Base-by-base conservation (phyloP, 2,113 vertebrate species). In the Clinocottus analis region DNA sequence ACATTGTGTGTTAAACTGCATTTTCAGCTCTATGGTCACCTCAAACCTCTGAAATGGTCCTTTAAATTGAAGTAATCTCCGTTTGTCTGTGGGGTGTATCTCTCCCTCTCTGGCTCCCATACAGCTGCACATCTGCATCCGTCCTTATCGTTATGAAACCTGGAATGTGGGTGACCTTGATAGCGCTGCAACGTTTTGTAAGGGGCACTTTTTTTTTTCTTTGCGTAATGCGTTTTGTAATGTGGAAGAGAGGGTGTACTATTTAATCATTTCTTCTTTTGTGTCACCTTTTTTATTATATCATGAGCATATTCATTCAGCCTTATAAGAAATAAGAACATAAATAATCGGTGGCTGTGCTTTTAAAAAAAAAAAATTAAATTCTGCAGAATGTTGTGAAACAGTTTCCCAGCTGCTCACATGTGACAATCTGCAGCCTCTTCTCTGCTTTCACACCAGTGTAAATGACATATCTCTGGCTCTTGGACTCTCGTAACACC, bases 161-260 rank as follows among this genome's bases (percentile, higher is more conserved):
- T 62, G 27, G 39, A 79, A 90, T 89, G 80, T 91, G 85, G 87
- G 88, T 89, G 88, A 91, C 90, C 92, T 90, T 87, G 85, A 89
- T 91, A 76, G 53, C 51, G 70, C 63, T 62, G 80, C 84, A 70
- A 78, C 64, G 79, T 92, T 92, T 90, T 90, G 8, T 89, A 87
- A 87, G 70, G 45, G 39, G 75, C 8, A 1, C 19, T 31, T 64
- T 1, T 65, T 74, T 82, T 69, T 1, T 53, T 35, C 59, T 85
- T 81, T 87, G 39, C 49, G 56, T 56, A 74, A 84, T 67, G 27
- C 17, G 27, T 87, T 90, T 75, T 85, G 55, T 87, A 73, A 86
- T 8, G 9, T 63, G 29, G 11, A n/a, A n/a, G n/a, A n/a, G n/a
- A 56, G 35, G 60, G 60, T 3, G 62, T 31, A 43, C 27, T 7